phyloP scores from a whole-genome alignment of 2,113 vertebrate species.

The Egretta garzetta region DNA sequence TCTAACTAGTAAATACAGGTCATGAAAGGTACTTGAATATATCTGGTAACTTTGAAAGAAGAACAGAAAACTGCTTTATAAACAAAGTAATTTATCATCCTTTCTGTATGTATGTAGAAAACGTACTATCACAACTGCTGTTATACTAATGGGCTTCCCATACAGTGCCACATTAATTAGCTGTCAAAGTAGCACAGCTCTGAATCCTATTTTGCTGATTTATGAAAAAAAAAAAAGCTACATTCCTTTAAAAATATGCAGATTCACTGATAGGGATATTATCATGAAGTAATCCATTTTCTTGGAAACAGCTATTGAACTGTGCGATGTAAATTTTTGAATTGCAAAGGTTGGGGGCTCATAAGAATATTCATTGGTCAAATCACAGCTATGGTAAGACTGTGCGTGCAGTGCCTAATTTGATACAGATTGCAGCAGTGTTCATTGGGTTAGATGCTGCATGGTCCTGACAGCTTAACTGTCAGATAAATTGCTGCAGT shows the following conservation, averaged over 20 bases:
- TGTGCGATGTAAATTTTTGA: neutral
- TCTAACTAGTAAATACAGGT: conserved; percentile 8
- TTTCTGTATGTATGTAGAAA: neutral
- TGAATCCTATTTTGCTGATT: neutral
- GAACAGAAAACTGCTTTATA: neutral
- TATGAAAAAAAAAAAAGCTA: neutral
- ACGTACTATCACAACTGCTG: neutral
- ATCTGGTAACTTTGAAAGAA: neutral
- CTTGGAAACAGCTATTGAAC: neutral
- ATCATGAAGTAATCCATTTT: neutral
- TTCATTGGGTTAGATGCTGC: conserved; percentile 35
- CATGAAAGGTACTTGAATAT: neutral
- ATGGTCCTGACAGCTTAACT: conserved; percentile 50
- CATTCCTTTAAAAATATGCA: neutral
- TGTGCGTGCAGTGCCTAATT: neutral
- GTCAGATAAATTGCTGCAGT: conserved; percentile 57
- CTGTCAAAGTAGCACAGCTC: neutral
- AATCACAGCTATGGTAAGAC: neutral
- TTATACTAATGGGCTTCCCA: neutral
- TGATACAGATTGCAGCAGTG: conserved; percentile 8
- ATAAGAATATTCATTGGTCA: conserved; percentile 2
- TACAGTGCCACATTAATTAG: neutral
- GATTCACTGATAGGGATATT: neutral
- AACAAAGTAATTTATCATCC: neutral
- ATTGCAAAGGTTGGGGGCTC: neutral